Conservation (phyloP, 1,140 invertebrate species). For the Ips typographus region DNA sequence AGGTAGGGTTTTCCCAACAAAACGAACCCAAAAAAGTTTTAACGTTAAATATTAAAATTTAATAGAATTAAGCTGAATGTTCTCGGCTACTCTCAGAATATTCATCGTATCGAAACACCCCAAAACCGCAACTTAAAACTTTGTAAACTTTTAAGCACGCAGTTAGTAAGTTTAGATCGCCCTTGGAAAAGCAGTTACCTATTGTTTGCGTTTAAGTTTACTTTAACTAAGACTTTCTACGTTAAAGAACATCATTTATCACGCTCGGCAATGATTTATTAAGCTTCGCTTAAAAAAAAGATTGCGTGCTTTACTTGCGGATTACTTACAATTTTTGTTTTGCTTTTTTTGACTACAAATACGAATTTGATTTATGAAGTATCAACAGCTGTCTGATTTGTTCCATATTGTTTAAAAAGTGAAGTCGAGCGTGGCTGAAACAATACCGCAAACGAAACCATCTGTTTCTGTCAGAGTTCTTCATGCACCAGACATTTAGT, state of each 20-base stretch:
- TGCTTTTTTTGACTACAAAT: not conserved
- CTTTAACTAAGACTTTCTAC: conserved; percentile 8
- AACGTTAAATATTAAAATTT: no score
- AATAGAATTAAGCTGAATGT: no score
- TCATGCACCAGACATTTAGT: not conserved
- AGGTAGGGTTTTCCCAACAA: no score
- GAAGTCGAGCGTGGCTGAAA: conserved; percentile 1
- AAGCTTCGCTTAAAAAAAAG: not conserved
- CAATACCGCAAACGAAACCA: conserved; percentile 2
- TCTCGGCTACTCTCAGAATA: not conserved
- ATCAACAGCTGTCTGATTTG: not conserved
- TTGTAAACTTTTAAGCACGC: conserved; percentile 29
- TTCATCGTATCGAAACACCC: conserved; percentile 16
- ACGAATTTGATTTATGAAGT: not conserved
- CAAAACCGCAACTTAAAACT: conserved; percentile 24
- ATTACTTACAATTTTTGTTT: not conserved
- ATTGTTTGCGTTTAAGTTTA: conserved; percentile 31
- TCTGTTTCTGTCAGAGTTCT: conserved; percentile 4
- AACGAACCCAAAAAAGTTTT: no score
- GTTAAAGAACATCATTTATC: conserved; percentile 8
- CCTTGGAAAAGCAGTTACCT: conserved; percentile 24
- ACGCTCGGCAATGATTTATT: conserved; percentile 8
- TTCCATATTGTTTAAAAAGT: conserved; percentile 1
- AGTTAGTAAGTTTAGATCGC: conserved; percentile 31
- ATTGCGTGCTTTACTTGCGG: not conserved